Evolutionary conservation across 2,797 vertebrate genomes (phyloP), one percentile per base, ranked within the genome.

Genomic region (Sitta carolinensis): DNA sequence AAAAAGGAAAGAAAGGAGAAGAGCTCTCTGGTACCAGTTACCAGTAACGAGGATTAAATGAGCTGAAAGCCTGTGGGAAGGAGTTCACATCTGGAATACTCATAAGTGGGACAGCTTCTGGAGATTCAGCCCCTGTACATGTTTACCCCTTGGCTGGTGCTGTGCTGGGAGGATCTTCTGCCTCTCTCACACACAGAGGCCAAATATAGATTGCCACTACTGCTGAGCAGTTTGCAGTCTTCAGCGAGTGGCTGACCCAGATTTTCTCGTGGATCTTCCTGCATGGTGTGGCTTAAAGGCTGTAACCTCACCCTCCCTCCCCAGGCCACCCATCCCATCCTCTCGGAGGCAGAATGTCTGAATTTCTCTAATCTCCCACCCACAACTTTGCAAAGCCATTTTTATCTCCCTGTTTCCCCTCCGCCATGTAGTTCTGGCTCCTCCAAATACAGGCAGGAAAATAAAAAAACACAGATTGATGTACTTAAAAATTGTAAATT

Each of bases 241-340:
- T 51, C 36, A 62, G 70, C 29, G 52, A 93, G 84, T 57, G 74
- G 48, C 43, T 90, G 92, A 94, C 94, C 91, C 85, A 93, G 94
- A 87, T 96, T 93, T 84, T 30, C 74, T 34, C 27, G 69, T 66
- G 86, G 84, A 66, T 88, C 66, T 75, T 87, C 57, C 68, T 76
- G 32, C 70, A 45, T 48, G 89, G 67, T 59, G 21, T 63, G 63
- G 87, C 89, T 96, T 90, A 93, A 89, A 82, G 89, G 81, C 87
- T 82, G 61, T 87, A 90, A 89, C 84, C 78, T 95, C 68, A 87
- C 57, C 67, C 59, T 94, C 26, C 34, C 63, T 84, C 74, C 70
- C 42, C 34, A 57, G 70, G 86, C 81, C 85, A 69, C 57, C 21
- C 21, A 89, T 77, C 27, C 67, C 45, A 22, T 76, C 52, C 43